Evolutionary conservation across 2,113 vertebrate genomes (phyloP).

Genomic region (Aleadryas rufinucha): DNA sequence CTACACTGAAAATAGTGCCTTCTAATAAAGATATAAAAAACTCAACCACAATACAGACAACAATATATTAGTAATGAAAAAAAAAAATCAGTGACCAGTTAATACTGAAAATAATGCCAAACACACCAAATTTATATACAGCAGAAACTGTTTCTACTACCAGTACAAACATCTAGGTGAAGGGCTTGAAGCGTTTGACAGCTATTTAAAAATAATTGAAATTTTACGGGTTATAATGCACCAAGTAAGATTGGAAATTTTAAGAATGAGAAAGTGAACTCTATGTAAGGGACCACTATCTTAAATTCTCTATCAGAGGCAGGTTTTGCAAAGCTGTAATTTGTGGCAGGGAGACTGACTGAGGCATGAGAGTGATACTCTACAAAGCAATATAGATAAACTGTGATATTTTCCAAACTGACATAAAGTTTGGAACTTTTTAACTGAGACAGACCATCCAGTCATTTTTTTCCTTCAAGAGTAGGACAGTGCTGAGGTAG

Average conservation of each 20-base stretch:
- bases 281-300: background rate
- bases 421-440: background rate
- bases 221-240: background rate
- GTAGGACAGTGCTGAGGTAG: conserved; percentile 36
- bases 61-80: background rate
- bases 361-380: background rate
- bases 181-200: background rate
- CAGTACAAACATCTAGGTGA: background rate
- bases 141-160: background rate
- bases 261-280: background rate
- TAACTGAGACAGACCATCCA: background rate
- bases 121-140: background rate
- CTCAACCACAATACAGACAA: background rate
- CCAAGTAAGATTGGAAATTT: background rate
- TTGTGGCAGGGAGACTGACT: background rate
- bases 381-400: background rate
- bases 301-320: background rate
- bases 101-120: background rate
- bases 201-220: background rate
- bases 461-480: conserved; percentile 42
- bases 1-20: background rate
- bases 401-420: background rate
- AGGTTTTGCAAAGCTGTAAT: background rate
- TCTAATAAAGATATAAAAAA: background rate
- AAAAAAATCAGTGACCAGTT: background rate